Base-by-base conservation (phyloP, 2,113 vertebrate species). In the Atlantisia rogersi region DNA sequence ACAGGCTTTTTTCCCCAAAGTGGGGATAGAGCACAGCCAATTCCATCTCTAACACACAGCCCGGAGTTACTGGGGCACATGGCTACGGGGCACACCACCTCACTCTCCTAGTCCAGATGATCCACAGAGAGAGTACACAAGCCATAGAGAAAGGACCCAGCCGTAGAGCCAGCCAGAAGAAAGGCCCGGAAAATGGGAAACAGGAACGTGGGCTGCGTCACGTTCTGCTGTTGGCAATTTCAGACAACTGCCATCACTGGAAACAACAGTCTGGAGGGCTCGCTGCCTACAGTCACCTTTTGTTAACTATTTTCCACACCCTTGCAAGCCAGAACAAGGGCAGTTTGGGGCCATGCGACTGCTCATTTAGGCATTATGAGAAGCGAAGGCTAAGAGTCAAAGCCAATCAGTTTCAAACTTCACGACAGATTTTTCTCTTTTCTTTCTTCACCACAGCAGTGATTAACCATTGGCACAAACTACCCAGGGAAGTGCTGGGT, bases 31-130 rank as follows among this genome's bases (percentile, higher is more conserved):
- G 4, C 19, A 32, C 1, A 1, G 22, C 12, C 20, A 32, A 28
- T 73, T 71, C 50, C 6, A 0, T 63, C 31, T 9, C 42, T 35
- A 52, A 17, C 0, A 0, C 58, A 18, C 12, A 44, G 29, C 53
- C 26, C 11, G 12, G 55, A 28, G 32, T 39, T 65, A 25, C 18
- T 29, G 21, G 35, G 13, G 11, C 58, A 32, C 5, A 4, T 21
- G 16, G 40, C n/a, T n/a, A 58, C 0, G 0, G 19, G 37, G 5
- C 10, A 70, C 19, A 22, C 8, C 0, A 1, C 25, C 19, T n/a
- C 46, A 7, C 19, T 90, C 55, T 5, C 46, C 42, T 31, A 65
- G 12, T 13, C 13, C 29, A 52, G 20, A 26, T 52, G 26, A 75
- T 32, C 15, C 2, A 0, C 20, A 56, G 35, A 55, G 35, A 84